Conservation (phyloP, 2,888 invertebrate genomes). For the Lasioglossum calceatum region DNA sequence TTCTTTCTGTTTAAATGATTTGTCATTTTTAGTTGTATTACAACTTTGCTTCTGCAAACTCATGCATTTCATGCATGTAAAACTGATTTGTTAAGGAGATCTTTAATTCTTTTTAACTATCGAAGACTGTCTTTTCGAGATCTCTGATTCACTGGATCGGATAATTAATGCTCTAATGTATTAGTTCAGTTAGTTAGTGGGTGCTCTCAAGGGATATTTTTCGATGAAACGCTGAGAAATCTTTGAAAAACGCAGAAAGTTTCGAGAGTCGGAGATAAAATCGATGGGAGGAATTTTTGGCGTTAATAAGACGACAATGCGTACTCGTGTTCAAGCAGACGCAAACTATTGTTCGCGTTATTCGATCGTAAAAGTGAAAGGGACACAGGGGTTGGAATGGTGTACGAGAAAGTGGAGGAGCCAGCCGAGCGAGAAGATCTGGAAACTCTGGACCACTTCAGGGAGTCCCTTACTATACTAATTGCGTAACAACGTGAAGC, state of each 20-base stretch:
- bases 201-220: not conserved
- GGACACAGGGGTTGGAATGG: slow-evolving; percentile 29
- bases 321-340: slow-evolving; percentile 61
- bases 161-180: no score
- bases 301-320: slow-evolving; percentile 5
- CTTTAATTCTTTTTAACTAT: no score
- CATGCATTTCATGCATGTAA: no score
- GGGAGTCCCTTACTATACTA: slow-evolving; percentile 73
- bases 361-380: slow-evolving; percentile 72
- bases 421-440: slow-evolving; percentile 42
- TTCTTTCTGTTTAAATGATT: not conserved
- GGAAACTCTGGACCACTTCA: slow-evolving; percentile 66
- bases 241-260: not conserved
- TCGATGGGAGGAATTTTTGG: not conserved
- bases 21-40: not conserved
- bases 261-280: not conserved
- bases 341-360: slow-evolving; percentile 75
- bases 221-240: not conserved
- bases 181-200: not conserved
- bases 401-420: slow-evolving; percentile 47
- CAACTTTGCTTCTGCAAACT: no score
- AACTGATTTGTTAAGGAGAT: no score
- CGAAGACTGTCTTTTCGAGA: no score
- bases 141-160: no score
- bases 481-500: slow-evolving; percentile 74